Percentiles rank a stretch among this genome's conserved stretches.
These are phyloP conservation scores for Clupea harengus DNA, from an alignment of 2,113 vertebrate species.

Conservation along the genomic window DNA sequence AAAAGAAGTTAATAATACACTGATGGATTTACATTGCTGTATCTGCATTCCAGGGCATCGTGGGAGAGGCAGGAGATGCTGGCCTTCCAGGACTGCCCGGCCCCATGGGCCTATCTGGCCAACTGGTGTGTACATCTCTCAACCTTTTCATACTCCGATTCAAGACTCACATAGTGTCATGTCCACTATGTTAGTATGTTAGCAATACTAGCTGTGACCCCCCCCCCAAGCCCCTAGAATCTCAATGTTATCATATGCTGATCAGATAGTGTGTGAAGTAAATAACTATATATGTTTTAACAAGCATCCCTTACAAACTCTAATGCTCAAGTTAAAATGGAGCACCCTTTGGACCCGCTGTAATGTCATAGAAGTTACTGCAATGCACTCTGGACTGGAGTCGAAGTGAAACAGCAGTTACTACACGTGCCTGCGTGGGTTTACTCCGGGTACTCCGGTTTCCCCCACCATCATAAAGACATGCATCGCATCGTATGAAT, in stretches of 20 bases:
- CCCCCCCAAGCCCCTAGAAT: neutral
- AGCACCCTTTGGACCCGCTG: neutral
- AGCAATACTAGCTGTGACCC: neutral
- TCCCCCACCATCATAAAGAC: too few relatives aligned
- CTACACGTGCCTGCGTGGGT: too few relatives aligned
- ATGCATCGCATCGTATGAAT: too few relatives aligned
- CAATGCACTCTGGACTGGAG: neutral
- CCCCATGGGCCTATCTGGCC: conserved; percentile 66
- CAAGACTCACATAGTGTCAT: neutral
- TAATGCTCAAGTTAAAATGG: neutral
- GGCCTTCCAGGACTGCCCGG: conserved; percentile 67
- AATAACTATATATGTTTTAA: neutral
- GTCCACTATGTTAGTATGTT: neutral
- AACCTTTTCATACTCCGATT: neutral
- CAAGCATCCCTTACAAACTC: neutral
- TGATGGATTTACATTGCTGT: neutral
- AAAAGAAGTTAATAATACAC: too few relatives aligned
- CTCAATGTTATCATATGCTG: neutral
- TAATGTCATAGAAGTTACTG: neutral
- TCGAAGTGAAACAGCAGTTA: neutral
- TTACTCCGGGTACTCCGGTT: too few relatives aligned
- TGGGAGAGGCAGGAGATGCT: conserved; percentile 68
- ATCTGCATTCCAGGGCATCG: conserved; percentile 58
- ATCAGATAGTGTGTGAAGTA: neutral
- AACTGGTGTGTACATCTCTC: conserved; percentile 55